These are phyloP conservation scores for Sarcophaga variegata DNA, from an alignment of 2,888 invertebrate genomes.

Conservation along the genomic window DNA sequence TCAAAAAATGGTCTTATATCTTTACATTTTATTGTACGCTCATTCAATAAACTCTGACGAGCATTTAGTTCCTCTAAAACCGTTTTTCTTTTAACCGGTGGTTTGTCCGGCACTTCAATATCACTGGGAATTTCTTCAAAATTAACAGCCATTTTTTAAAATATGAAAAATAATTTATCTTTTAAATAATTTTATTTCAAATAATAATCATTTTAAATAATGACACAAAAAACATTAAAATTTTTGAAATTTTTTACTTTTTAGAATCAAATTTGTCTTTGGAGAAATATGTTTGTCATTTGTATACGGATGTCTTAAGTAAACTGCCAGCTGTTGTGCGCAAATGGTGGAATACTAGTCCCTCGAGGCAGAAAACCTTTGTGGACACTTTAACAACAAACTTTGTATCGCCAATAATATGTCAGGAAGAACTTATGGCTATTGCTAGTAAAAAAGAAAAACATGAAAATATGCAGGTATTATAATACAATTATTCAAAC, in stretches of 20 bases:
- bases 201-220: background rate
- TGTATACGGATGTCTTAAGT: slow-evolving; percentile 85
- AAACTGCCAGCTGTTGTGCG: slow-evolving; percentile 88
- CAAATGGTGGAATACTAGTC: slow-evolving; percentile 89
- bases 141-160: slow-evolving; percentile 64
- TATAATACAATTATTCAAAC: slow-evolving; percentile 16
- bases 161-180: slow-evolving; percentile 62
- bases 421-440: slow-evolving; percentile 85
- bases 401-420: slow-evolving; percentile 87
- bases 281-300: slow-evolving; percentile 84
- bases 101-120: slow-evolving; percentile 54
- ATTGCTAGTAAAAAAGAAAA: slow-evolving; percentile 83
- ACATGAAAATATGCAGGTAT: slow-evolving; percentile 86
- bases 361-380: slow-evolving; percentile 85
- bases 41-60: slow-evolving; percentile 73
- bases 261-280: slow-evolving; percentile 74
- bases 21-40: slow-evolving; percentile 74
- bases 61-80: slow-evolving; percentile 77
- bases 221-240: background rate
- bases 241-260: slow-evolving; percentile 48
- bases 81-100: slow-evolving; percentile 62
- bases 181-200: background rate
- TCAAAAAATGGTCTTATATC: slow-evolving; percentile 74
- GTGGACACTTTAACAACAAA: slow-evolving; percentile 87
- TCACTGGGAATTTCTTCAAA: slow-evolving; percentile 73